Conservation (phyloP, 2,113 vertebrate genomes). For the Nothobranchius kuhntae region DNA sequence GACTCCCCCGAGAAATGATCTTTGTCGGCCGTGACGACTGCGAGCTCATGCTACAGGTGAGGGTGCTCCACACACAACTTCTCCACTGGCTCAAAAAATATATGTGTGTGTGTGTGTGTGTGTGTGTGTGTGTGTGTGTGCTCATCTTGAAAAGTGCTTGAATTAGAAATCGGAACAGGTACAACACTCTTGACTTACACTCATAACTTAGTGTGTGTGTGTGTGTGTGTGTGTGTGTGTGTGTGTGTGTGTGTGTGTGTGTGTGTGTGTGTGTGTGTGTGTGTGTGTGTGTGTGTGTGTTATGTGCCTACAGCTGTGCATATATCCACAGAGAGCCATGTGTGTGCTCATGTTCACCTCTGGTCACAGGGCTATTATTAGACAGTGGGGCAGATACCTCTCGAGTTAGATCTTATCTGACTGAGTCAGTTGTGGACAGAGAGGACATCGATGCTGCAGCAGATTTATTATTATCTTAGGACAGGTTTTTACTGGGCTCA, state of each 20-base stretch:
- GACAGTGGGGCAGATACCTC: slow-evolving; percentile 79
- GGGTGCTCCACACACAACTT: not conserved
- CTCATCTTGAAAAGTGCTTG: too few species aligned
- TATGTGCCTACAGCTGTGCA: slow-evolving; percentile 37
- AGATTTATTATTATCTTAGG: slow-evolving; percentile 5
- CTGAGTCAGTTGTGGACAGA: slow-evolving; percentile 26
- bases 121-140: too few species aligned
- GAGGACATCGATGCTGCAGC: slow-evolving; percentile 10
- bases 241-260: too few species aligned
- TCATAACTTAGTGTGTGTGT: too few species aligned
- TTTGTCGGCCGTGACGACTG: slow-evolving; percentile 99
- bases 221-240: too few species aligned
- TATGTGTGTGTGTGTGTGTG: too few species aligned
- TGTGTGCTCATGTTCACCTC: slow-evolving; percentile 37
- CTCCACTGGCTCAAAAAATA: not conserved
- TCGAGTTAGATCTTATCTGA: slow-evolving; percentile 66
- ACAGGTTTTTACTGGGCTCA: slow-evolving; percentile 8
- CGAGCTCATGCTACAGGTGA: slow-evolving; percentile 99
- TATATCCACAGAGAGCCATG: slow-evolving; percentile 26
- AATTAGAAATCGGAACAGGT: too few species aligned
- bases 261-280: not conserved
- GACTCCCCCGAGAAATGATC: slow-evolving; percentile 98
- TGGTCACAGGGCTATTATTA: slow-evolving; percentile 72
- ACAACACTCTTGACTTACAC: too few species aligned
- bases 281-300: slow-evolving; percentile 9